phyloP scores from a whole-genome alignment of 2,888 invertebrate species.

The Halictus ligatus region DNA sequence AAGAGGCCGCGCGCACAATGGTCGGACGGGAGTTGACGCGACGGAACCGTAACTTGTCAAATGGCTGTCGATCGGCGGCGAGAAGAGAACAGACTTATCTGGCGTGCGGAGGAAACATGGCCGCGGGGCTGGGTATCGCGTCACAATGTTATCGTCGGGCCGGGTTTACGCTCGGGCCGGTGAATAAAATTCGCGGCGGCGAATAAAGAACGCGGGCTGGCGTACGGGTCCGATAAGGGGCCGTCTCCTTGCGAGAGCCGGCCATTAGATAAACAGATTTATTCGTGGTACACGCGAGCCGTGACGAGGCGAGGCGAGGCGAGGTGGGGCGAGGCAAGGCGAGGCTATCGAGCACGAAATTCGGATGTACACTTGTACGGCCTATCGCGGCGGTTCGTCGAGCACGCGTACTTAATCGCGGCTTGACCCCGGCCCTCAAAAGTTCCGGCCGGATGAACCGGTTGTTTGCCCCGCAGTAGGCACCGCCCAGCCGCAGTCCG shows the following conservation, averaged over 20 bases:
- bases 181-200: constrained; percentile 51
- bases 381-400: constrained; percentile 33
- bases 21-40: neutral
- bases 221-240: constrained; percentile 38
- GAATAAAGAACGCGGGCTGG: constrained; percentile 53
- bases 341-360: constrained; percentile 54
- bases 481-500: constrained; percentile 9
- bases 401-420: constrained; percentile 44
- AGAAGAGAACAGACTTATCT: constrained; percentile 46
- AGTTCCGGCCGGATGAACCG: constrained; percentile 38
- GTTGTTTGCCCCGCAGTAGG: constrained; percentile 8
- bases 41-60: constrained; percentile 37
- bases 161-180: constrained; percentile 60
- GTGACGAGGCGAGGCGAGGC: too few species aligned
- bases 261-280: constrained; percentile 64
- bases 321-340: too few species aligned
- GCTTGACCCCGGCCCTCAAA: constrained; percentile 40
- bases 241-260: constrained; percentile 35
- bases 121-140: constrained; percentile 35
- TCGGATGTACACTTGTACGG: constrained; percentile 44
- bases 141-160: constrained; percentile 67
- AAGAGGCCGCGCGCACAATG: constrained; percentile 19
- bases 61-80: constrained; percentile 51
- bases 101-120: constrained; percentile 59
- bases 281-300: constrained; percentile 55